Conservation (phyloP, 2,797 vertebrate species). For the Myotis planiceps region DNA sequence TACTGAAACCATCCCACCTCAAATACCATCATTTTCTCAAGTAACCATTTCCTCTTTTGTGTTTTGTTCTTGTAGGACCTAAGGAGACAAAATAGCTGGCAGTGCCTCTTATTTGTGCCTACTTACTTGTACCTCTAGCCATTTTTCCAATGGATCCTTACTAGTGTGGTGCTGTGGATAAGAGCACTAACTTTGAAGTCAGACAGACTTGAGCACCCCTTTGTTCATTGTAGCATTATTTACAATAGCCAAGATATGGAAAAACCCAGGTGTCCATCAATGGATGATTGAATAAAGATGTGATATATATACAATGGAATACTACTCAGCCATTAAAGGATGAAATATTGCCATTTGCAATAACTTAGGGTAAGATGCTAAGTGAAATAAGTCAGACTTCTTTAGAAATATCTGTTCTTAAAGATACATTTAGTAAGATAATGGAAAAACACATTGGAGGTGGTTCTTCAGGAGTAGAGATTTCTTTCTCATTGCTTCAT, state of each 20-base stretch:
- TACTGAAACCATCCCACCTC: background rate
- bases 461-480: background rate
- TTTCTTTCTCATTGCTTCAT: background rate
- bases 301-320: background rate
- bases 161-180: background rate
- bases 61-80: background rate
- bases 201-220: background rate
- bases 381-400: background rate
- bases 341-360: background rate
- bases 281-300: background rate
- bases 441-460: background rate
- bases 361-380: background rate
- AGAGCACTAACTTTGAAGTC: background rate
- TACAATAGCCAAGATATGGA: background rate
- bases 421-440: background rate
- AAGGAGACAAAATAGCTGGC: background rate
- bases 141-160: background rate
- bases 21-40: background rate
- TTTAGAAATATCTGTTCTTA: background rate
- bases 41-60: background rate
- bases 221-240: background rate
- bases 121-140: background rate
- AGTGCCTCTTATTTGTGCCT: background rate
- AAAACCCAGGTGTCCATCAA: background rate
- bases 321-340: background rate